These are phyloP conservation scores for Clunio marinus DNA, from an alignment of 2,888 invertebrate genomes.

Conservation along the genomic window DNA sequence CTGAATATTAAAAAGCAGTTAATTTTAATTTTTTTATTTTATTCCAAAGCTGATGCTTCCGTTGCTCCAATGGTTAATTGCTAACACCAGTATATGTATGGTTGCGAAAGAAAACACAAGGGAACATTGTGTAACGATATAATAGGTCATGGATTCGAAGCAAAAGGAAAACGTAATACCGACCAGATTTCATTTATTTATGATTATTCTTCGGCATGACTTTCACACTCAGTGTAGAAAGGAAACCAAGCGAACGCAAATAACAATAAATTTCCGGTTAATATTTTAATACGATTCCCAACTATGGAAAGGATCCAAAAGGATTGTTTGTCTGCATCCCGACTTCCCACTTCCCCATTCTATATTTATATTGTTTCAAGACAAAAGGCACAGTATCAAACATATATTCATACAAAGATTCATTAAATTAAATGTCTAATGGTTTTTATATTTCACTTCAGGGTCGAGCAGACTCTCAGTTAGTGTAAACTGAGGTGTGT, in stretches of 20 bases:
- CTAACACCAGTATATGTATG: not conserved
- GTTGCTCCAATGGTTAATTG: slow-evolving; percentile 4
- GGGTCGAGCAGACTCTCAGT: too few relatives aligned
- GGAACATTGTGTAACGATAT: not conserved
- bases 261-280: slow-evolving; percentile 37
- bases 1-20: slow-evolving; percentile 33
- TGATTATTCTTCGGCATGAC: slow-evolving; percentile 35
- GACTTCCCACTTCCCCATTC: not conserved
- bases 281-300: slow-evolving; percentile 36
- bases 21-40: slow-evolving; percentile 22
- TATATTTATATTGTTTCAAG: not conserved
- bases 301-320: not conserved
- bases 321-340: slow-evolving; percentile 13
- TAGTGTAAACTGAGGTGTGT: too few relatives aligned
- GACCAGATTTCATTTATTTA: slow-evolving; percentile 27
- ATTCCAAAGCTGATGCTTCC: not conserved
- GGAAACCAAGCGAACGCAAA: slow-evolving; percentile 3
- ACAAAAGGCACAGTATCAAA: not conserved
- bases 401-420: slow-evolving; percentile 24
- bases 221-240: slow-evolving; percentile 25
- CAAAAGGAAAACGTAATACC: not conserved
- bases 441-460: slow-evolving; percentile 31
- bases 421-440: slow-evolving; percentile 39
- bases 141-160: slow-evolving; percentile 35
- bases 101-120: too few relatives aligned